Base-by-base conservation (phyloP, 2,888 invertebrate genomes). In the Galeruca laticollis region DNA sequence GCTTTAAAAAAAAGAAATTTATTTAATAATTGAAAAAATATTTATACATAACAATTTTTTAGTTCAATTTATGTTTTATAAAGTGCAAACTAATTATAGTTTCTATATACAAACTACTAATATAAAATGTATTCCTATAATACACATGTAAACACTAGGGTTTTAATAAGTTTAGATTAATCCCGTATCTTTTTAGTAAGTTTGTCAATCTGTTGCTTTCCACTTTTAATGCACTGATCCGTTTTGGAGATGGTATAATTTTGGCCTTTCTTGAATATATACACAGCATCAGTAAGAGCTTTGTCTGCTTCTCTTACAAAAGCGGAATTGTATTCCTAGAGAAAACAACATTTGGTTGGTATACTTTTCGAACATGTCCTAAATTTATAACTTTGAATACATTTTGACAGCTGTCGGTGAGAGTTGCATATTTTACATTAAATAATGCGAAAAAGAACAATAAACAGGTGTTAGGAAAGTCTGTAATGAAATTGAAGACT, bases 291-390 rank as follows among this genome's bases (percentile, higher is more conserved):
- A 9, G 26, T 35, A 2, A 57, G 18, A 57, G 35, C 18, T 10
- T 35, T 57, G 35, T 57, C 56, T 57, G 56, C 35, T 15, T 57
- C 56, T 35, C 18, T 57, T 57, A 57, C 56, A 1, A 57, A 57
- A 31, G 15, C 35, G 9, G 56, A 57, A 57, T n/a, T 35, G 56
- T 57, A 57, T 57, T 15, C 56, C 56, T 57, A 57, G 33, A 35
- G 56, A 31, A 33, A 35, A 57, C 40, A 40, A 40, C n/a, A 40
- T n/a, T 40, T 4, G 11, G 40, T 40, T 40, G 40, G n/a, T 40
- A 40, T 13, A 11, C 35, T 37, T n/a, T n/a, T n/a, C n/a, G n/a
- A 37, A 2, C 33, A 3, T 9, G 33, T 33, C 9, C 9, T 33
- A 33, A 33, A 33, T 37, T 37, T 11, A 10, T 37, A 37, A 37